A percentile compares a stretch with the other conserved stretches of the same genome.
phyloP scores from a whole-genome alignment of 1,140 invertebrate genomes.

The Oryctes rhinoceros region DNA sequence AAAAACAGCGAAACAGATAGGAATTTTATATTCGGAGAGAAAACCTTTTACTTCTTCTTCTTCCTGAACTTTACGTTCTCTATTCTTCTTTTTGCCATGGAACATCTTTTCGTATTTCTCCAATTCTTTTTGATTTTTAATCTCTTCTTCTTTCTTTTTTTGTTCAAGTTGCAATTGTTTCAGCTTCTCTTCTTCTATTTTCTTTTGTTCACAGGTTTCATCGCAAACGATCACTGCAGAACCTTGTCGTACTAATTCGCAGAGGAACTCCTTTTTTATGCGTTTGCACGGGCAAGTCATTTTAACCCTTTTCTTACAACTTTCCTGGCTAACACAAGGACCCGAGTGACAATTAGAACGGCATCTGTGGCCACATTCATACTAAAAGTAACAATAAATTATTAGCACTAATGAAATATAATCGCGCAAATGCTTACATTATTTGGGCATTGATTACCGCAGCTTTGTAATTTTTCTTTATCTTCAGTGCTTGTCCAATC shows the following conservation, averaged over 20 bases:
- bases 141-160: constrained; percentile 67
- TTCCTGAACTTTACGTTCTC: constrained; percentile 60
- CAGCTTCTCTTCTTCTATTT: constrained; percentile 63
- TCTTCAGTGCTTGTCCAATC: constrained; percentile 69
- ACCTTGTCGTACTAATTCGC: constrained; percentile 68
- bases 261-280: constrained; percentile 79
- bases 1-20: constrained; percentile 41
- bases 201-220: constrained; percentile 67
- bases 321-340: constrained; percentile 70
- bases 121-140: constrained; percentile 73
- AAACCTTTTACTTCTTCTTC: constrained; percentile 59
- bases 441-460: constrained; percentile 87
- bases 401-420: constrained; percentile 31
- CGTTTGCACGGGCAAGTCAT: constrained; percentile 81
- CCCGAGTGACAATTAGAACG: constrained; percentile 79
- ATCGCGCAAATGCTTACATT: constrained; percentile 66
- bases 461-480: constrained; percentile 70
- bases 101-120: constrained; percentile 79
- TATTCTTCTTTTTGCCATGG: constrained; percentile 66
- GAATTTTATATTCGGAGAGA: constrained; percentile 62
- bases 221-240: constrained; percentile 69
- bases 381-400: constrained; percentile 61
- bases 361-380: constrained; percentile 81
- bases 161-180: constrained; percentile 65
- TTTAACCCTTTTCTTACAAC: constrained; percentile 83